A percentile compares a stretch with the other conserved stretches of the same genome.
phyloP scores from a whole-genome alignment of 35 echinoderm and acorn worm genomes.

The Diadema setosum region DNA sequence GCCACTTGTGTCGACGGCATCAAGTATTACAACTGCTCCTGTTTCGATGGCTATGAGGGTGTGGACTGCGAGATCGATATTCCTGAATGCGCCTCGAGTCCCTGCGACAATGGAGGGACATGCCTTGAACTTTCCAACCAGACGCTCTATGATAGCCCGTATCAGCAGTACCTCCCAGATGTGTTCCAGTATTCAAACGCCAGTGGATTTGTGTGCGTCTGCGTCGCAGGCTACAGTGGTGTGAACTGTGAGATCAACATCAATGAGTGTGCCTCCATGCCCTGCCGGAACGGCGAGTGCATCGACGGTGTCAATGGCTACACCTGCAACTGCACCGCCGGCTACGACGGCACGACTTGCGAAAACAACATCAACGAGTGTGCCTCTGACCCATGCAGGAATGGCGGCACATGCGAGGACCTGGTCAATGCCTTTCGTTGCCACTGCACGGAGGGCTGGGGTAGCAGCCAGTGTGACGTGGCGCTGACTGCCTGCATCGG shows the following conservation, averaged over 20 bases:
- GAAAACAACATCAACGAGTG: constrained; percentile 62
- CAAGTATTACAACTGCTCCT: constrained; percentile 66
- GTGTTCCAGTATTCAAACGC: constrained; percentile 51
- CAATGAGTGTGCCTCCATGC: constrained; percentile 55
- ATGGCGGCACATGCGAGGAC: constrained; percentile 53
- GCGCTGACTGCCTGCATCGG: constrained; percentile 48
- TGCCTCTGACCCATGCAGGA: constrained; percentile 44
- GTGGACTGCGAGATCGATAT: constrained; percentile 43
- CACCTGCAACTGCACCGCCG: constrained; percentile 25
- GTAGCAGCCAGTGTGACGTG: constrained; percentile 35
- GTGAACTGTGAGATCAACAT: constrained; percentile 50
- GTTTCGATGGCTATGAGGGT: constrained; percentile 60
- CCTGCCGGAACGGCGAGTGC: constrained; percentile 67
- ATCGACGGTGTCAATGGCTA: constrained; percentile 40
- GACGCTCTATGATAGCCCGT: constrained; percentile 22
- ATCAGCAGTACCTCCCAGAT: constrained; percentile 23
- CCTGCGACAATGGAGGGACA: constrained; percentile 45
- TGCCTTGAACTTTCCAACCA: constrained; percentile 52
- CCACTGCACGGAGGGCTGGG: constrained; percentile 38
- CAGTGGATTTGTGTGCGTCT: constrained; percentile 53
- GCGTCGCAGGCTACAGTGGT: constrained; percentile 48
- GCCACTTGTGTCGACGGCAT: constrained; percentile 52
- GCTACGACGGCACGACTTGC: constrained; percentile 41
- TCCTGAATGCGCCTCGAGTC: constrained; percentile 50
- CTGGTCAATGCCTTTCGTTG: constrained; percentile 45